Percentiles rank a stretch among this genome's conserved stretches.
Conservation (phyloP, 2,888 invertebrate species). For the Bombyx huttoni region DNA sequence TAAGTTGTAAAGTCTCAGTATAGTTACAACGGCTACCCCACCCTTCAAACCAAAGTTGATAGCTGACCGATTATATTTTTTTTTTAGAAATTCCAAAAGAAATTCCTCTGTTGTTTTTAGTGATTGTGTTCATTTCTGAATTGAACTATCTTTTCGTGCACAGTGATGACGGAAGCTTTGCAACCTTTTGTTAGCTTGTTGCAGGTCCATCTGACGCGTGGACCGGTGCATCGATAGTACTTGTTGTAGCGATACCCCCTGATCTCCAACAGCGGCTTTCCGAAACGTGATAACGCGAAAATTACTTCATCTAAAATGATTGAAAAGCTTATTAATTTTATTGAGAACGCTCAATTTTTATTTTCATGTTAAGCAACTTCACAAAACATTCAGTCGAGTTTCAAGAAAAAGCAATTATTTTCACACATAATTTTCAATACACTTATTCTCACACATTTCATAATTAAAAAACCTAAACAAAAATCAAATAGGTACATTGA, state of each 20-base stretch:
- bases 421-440: too few relatives aligned
- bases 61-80: too few relatives aligned
- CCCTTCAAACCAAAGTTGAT: too few relatives aligned
- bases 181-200: constrained; percentile 15
- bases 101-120: not conserved
- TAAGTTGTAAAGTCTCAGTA: too few relatives aligned
- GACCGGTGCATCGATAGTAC: constrained; percentile 14
- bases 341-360: not conserved
- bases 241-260: constrained; percentile 24
- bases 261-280: constrained; percentile 16
- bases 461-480: too few relatives aligned
- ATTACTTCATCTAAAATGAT: not conserved
- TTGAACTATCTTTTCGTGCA: not conserved
- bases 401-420: too few relatives aligned
- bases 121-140: not conserved
- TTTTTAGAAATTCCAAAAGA: too few relatives aligned
- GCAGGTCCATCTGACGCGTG: constrained; percentile 20
- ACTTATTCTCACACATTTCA: too few relatives aligned
- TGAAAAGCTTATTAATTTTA: not conserved
- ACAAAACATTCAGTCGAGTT: too few relatives aligned
- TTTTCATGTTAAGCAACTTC: too few relatives aligned
- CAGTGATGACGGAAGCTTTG: constrained; percentile 15
- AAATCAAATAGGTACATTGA: too few relatives aligned
- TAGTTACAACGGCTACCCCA: too few relatives aligned
- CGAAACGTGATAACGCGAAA: constrained; percentile 19